phyloP scores from a whole-genome alignment of 2,113 vertebrate species.

The Eulacestoma nigropectus region DNA sequence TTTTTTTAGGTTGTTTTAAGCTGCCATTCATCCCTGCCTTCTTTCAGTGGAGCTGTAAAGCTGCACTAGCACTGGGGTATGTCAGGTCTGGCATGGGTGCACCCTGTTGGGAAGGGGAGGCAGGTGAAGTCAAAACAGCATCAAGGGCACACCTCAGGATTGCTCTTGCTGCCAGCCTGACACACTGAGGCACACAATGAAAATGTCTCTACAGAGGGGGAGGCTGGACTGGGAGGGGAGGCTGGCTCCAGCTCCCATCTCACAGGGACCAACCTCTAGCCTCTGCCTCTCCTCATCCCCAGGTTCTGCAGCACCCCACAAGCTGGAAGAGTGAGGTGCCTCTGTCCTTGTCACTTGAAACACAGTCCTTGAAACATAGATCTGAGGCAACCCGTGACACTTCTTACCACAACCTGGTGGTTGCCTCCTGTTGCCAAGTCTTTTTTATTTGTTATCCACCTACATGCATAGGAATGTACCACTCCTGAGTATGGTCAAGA shows the following conservation, averaged over 20 bases:
- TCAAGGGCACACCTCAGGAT: background rate
- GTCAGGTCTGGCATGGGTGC: background rate
- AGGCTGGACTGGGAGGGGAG: background rate
- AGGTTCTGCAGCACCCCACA: background rate
- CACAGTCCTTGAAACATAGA: background rate
- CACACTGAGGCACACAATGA: accelerated
- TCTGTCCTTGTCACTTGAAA: background rate
- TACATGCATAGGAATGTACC: accelerated
- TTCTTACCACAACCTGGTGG: background rate
- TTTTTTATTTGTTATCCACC: background rate
- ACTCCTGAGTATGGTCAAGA: background rate
- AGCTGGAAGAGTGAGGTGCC: accelerated
- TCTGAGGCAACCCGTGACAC: background rate
- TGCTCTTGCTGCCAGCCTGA: background rate
- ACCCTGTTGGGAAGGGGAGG: background rate
- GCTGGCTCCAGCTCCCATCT: background rate
- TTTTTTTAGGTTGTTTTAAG: background rate
- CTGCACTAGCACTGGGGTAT: too few species aligned
- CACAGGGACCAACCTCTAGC: accelerated
- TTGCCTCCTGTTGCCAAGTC: background rate
- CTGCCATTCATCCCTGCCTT: background rate
- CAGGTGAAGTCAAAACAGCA: background rate
- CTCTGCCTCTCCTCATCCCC: background rate
- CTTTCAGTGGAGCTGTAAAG: background rate
- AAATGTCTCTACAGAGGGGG: background rate